Evolutionary conservation across 2,113 vertebrate species (phyloP).

Genomic region (Etia nguti): DNA sequence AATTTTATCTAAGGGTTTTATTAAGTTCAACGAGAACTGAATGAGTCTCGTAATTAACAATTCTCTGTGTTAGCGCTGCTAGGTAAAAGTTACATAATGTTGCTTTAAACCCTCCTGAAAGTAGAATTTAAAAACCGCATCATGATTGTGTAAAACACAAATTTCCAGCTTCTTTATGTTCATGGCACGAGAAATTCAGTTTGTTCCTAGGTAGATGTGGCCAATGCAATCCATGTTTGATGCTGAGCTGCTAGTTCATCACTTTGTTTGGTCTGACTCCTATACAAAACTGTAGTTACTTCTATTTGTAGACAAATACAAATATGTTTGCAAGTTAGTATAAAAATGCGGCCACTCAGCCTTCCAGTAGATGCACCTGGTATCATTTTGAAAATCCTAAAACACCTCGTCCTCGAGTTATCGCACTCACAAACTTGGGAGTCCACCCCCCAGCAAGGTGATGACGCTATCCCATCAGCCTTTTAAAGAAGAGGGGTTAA

Average conservation of each 20-base stretch:
- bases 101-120: not conserved
- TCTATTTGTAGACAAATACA: not conserved
- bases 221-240: slow-evolving; percentile 3
- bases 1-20: too few relatives aligned
- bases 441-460: not conserved
- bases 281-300: not conserved
- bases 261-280: slow-evolving; percentile 1
- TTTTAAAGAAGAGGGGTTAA: not conserved
- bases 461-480: not conserved
- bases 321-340: not conserved
- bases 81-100: not conserved
- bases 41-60: not conserved
- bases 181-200: not conserved
- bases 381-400: not conserved
- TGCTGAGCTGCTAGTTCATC: not conserved
- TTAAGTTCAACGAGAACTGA: not conserved
- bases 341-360: not conserved
- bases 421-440: not conserved
- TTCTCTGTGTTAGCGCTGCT: not conserved
- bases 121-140: not conserved
- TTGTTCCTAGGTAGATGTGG: not conserved
- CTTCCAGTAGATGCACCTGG: not conserved
- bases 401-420: not conserved
- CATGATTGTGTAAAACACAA: not conserved
- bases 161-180: not conserved